Base-by-base conservation (phyloP, 2,888 invertebrate genomes). In the Sceliomorpha sp. region DNA sequence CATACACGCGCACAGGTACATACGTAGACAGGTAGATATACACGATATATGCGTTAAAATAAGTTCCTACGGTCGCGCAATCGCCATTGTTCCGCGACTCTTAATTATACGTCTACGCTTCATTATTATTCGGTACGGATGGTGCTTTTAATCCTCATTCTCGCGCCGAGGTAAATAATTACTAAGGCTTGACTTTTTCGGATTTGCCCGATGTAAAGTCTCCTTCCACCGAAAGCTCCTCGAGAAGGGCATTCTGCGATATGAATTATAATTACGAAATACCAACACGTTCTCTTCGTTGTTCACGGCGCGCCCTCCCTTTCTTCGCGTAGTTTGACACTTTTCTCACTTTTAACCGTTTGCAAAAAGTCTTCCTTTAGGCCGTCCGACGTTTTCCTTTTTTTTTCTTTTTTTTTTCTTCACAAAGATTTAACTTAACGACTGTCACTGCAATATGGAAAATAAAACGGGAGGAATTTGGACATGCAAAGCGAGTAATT, bases 21-120 rank as follows among this genome's bases (percentile, higher is more conserved):
- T 24, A 5, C 6, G 24, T 24, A 24, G 3, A 24, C 24, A n/a
- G n/a, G 24, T 24, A 24, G 3, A 24, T 24, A 24, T 24, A 24
- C 6, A 5, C 15, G n/a, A n/a, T n/a, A 51, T 48, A 48, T 55
- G 59, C 55, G 58, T 32, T 63, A 58, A 37, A 69, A 69, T 69
- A 69, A 69, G 69, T 63, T 59, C 24, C 69, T 56, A 40, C 51
- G 51, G 51, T 24, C 68, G 47, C 53, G 69, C 69, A 69, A 63
- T 40, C 58, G 47, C 73, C 60, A 70, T 73, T 73, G 70, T 75
- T 66, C 63, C 58, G 37, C 56, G 59, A 67, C 64, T 59, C 68
- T 72, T 72, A 70, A 72, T 74, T 67, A 70, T 69, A 62, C 68
- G 56, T 68, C 62, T 62, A 48, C 59, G 62, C 66, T 66, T 72